These are phyloP conservation scores for Zosterops japonicus DNA, from an alignment of 2,113 vertebrate species.

Conservation along the genomic window DNA sequence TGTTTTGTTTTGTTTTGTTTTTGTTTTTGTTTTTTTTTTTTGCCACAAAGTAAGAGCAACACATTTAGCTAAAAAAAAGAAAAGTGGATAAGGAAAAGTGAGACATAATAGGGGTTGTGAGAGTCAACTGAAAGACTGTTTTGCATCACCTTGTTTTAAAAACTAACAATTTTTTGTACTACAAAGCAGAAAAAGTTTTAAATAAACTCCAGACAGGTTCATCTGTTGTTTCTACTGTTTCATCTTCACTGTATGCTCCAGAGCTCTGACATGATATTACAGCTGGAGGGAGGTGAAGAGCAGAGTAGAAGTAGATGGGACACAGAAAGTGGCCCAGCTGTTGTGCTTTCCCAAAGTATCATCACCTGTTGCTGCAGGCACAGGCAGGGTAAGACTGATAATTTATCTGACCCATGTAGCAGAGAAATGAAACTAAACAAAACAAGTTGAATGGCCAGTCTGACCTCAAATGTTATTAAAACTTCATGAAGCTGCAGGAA, in stretches of 20 bases:
- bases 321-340: not conserved
- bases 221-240: not conserved
- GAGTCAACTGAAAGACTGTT: not conserved
- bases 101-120: not conserved
- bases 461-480: not conserved
- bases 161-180: not conserved
- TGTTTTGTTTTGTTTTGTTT: too few species aligned
- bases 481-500: not conserved
- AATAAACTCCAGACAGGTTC: not conserved
- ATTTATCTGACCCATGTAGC: rapidly evolving
- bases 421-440: not conserved
- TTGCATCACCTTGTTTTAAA: not conserved
- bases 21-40: too few species aligned
- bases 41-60: not conserved
- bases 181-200: not conserved
- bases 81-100: not conserved
- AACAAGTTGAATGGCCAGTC: not conserved
- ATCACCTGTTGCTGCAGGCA: not conserved
- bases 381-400: not conserved
- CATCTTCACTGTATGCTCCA: rapidly evolving
- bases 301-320: not conserved
- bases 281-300: not conserved
- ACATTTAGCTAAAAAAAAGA: not conserved
- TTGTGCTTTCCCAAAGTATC: not conserved
- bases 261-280: not conserved